These are phyloP conservation scores for Sminthurides bifidus DNA, from an alignment of 1,140 invertebrate species.

Conservation along the genomic window DNA sequence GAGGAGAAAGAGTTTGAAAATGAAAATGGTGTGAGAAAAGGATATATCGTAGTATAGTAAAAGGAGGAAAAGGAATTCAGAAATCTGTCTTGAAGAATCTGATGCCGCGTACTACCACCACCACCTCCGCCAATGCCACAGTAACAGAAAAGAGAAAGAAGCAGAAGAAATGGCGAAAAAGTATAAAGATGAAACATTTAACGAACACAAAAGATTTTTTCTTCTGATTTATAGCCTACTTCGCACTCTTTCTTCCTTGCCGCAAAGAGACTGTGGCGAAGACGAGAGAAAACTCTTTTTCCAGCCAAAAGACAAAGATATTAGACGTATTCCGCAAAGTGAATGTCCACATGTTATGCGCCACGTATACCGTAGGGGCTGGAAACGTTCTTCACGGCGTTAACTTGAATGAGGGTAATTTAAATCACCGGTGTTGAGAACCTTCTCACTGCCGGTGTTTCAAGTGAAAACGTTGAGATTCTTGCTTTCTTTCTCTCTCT, in stretches of 20 bases:
- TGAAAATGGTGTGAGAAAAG: constrained; percentile 14
- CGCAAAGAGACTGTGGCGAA: background rate
- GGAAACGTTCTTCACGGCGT: too few relatives aligned
- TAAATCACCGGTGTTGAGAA: too few relatives aligned
- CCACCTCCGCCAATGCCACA: constrained; percentile 8
- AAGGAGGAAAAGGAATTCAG: constrained; percentile 8
- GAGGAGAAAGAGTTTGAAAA: constrained; percentile 15
- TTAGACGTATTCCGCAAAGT: constrained; percentile 8
- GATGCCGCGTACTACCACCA: too few relatives aligned
- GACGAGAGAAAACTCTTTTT: constrained; percentile 12
- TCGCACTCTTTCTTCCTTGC: constrained; percentile 25
- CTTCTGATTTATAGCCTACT: constrained; percentile 29
- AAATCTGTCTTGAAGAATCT: background rate
- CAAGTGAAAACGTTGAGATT: too few relatives aligned
- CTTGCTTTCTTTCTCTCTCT: too few relatives aligned
- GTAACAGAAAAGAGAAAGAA: constrained; percentile 1
- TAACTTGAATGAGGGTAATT: too few relatives aligned
- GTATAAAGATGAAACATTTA: constrained; percentile 32
- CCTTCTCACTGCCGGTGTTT: too few relatives aligned
- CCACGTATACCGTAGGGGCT: too few relatives aligned
- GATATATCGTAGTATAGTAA: constrained; percentile 10
- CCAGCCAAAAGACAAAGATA: constrained; percentile 16
- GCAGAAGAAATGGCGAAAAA: constrained; percentile 17
- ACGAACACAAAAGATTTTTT: constrained; percentile 31
- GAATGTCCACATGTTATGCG: too few relatives aligned